These are phyloP conservation scores for Myopa testacea DNA, from an alignment of 2,888 invertebrate genomes.

Conservation along the genomic window DNA sequence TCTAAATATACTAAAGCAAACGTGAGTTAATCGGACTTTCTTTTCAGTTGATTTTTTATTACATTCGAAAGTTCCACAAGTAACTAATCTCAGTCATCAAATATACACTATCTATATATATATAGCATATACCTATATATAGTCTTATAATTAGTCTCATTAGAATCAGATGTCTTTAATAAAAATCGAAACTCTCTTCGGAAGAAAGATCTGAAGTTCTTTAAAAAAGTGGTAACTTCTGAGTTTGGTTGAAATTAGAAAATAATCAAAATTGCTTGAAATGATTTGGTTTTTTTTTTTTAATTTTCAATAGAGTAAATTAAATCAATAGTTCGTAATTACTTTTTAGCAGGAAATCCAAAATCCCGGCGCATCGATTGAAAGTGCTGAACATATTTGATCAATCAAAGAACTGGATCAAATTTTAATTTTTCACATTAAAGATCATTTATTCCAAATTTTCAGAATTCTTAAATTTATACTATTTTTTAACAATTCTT, in stretches of 20 bases:
- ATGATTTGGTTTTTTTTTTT: slow-evolving; percentile 8
- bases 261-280: slow-evolving; percentile 15
- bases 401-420: background rate
- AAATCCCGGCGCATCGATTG: slow-evolving; percentile 9
- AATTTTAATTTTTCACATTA: too few species aligned
- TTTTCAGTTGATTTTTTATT: too few species aligned
- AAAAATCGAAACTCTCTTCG: too few species aligned
- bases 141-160: too few species aligned
- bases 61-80: too few species aligned
- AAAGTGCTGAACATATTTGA: slow-evolving; percentile 3
- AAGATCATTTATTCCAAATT: background rate
- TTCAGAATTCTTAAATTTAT: background rate
- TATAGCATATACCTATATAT: too few species aligned
- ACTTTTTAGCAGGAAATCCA: slow-evolving; percentile 26
- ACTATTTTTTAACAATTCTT: background rate
- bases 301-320: background rate
- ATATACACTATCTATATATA: too few species aligned
- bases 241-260: background rate
- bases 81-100: too few species aligned
- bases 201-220: too few species aligned
- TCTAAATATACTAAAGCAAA: too few species aligned
- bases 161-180: too few species aligned
- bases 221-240: background rate
- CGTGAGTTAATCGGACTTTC: too few species aligned
- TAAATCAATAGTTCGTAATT: background rate